These are phyloP conservation scores for Aulostomus chinensis DNA, from an alignment of 2,797 vertebrate genomes.

Conservation along the genomic window DNA sequence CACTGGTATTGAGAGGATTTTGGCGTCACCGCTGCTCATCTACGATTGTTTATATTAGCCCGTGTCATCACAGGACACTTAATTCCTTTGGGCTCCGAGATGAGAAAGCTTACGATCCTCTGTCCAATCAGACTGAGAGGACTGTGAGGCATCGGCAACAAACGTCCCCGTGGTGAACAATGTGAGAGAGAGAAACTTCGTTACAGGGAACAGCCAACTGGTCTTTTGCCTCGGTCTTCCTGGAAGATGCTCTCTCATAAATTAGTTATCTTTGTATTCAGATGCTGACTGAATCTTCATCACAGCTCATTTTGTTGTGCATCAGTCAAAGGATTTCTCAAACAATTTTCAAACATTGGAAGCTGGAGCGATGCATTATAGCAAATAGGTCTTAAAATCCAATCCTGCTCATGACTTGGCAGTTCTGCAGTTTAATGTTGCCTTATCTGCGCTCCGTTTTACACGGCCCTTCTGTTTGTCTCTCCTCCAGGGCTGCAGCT, in stretches of 20 bases:
- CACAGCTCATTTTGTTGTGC: background rate
- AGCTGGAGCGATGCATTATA: conserved; percentile 13
- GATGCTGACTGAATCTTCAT: background rate
- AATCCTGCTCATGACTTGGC: conserved; percentile 5
- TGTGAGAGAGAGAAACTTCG: background rate
- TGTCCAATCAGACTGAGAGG: too few species aligned
- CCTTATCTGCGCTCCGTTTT: background rate
- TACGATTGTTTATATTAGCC: too few species aligned
- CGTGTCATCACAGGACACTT: too few species aligned
- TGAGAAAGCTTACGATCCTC: too few species aligned
- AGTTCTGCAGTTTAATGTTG: conserved; percentile 7
- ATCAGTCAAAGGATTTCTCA: background rate
- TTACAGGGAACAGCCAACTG: conserved; percentile 1
- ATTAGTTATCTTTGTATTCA: background rate
- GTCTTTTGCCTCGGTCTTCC: background rate
- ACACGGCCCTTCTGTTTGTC: too few species aligned
- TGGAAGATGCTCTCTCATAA: too few species aligned
- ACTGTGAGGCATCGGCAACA: conserved; percentile 4
- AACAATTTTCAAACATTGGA: background rate
- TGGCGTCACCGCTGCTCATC: too few species aligned
- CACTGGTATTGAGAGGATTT: too few species aligned
- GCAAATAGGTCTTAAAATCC: conserved; percentile 22
- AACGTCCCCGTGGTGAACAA: background rate
- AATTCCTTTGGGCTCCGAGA: too few species aligned
- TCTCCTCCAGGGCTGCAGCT: too few species aligned